phyloP scores from a whole-genome alignment of 2,113 vertebrate genomes.

The Choloepus hoffmanni region DNA sequence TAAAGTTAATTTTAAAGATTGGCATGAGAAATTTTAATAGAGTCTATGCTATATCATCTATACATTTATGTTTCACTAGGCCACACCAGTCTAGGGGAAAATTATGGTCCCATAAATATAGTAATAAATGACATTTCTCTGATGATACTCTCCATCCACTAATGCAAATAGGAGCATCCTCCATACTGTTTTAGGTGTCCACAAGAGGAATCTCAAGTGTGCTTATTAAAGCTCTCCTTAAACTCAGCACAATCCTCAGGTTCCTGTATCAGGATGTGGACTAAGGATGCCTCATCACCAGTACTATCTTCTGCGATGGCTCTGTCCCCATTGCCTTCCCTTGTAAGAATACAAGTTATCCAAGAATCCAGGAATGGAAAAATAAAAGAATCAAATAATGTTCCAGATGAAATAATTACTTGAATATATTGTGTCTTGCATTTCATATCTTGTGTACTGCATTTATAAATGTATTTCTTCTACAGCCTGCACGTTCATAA shows the following conservation, averaged over 20 bases:
- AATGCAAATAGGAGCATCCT: background rate
- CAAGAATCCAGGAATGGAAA: background rate
- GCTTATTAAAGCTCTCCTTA: background rate
- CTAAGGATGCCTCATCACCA: background rate
- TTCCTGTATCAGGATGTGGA: background rate
- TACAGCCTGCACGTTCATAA: background rate
- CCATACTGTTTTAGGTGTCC: background rate
- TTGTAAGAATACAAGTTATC: background rate
- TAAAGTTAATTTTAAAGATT: background rate
- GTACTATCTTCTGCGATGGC: background rate
- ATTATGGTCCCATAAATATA: background rate
- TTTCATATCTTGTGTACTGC: background rate
- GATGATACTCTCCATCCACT: background rate
- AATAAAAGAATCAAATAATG: background rate
- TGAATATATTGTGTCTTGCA: background rate
- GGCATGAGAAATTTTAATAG: background rate
- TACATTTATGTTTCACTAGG: background rate
- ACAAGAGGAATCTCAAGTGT: background rate
- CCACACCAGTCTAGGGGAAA: background rate
- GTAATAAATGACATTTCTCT: background rate
- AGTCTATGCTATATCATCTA: background rate
- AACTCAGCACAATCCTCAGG: background rate
- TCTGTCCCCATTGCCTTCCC: background rate
- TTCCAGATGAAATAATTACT: background rate
- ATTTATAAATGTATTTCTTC: constrained; percentile 22